phyloP scores from a whole-genome alignment of 2,888 invertebrate species.

The Lasioglossum vierecki region DNA sequence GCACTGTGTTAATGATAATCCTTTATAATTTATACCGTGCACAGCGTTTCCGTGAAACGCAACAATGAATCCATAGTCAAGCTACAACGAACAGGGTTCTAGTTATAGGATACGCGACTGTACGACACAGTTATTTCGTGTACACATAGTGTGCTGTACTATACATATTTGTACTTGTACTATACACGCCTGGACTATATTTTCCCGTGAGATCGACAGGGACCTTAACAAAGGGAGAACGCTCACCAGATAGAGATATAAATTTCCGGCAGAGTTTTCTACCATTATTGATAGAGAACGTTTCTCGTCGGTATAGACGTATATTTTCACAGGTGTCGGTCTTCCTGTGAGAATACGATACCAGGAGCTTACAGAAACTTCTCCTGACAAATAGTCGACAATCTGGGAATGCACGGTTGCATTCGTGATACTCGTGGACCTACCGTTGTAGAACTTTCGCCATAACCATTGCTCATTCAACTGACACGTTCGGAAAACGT shows the following conservation, averaged over 20 bases:
- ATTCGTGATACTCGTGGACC: constrained; percentile 57
- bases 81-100: not conserved
- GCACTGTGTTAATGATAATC: too few species aligned
- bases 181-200: too few species aligned
- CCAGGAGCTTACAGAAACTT: constrained; percentile 46
- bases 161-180: too few species aligned
- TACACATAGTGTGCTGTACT: not conserved
- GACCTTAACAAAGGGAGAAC: not conserved
- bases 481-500: constrained; percentile 70
- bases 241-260: not conserved
- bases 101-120: not conserved
- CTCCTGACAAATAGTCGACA: constrained; percentile 63
- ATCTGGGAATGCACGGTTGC: constrained; percentile 58
- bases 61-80: not conserved
- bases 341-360: constrained; percentile 37
- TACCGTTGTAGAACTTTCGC: constrained; percentile 69
- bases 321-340: constrained; percentile 30
- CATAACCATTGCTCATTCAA: constrained; percentile 47
- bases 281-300: not conserved
- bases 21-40: too few species aligned
- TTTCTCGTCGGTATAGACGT: constrained; percentile 13
- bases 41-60: too few species aligned
- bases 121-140: not conserved
- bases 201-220: not conserved
- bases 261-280: constrained; percentile 4